Base-by-base conservation (phyloP, 1,140 invertebrate genomes). In the Carcinoscorpius rotundicauda region DNA sequence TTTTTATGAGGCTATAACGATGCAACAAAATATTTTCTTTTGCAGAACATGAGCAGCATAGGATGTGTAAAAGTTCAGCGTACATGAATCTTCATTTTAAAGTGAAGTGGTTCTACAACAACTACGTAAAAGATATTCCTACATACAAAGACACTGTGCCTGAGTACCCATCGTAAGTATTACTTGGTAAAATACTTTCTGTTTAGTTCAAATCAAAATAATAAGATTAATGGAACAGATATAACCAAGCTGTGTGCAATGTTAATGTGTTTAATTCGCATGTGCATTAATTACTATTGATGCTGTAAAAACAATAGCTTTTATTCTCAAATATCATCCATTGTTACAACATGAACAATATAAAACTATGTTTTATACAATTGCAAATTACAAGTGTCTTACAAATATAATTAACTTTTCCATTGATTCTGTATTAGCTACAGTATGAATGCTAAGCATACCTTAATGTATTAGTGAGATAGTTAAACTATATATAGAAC, bases 31-130 rank as follows among this genome's bases (percentile, higher is more conserved):
- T 29, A 29, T 67, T 62, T 49, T 62, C 60, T 64, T n/a, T 61
- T 72, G 52, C 71, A 81, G 97, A 99, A 76, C 97, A 99, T 76
- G 95, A 98, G 77, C 89, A 93, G 72, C 89, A 93, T 74, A 82
- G 94, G 63, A 81, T 92, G 3, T 98, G 96, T 82, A 97, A 96
- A 80, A 97, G 93, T 73, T 96, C 95, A 55, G 93, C 92, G 60
- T 99, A 98, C 76, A 99, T 99, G 93, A 99, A 99, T 78, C 82
- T 99, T 6, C 97, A 99, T 78, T 99, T 99, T 81, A 93, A 93
- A 82, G 92, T 98, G 59, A 99, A 99, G 82, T 97, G 95, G 91
- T 81, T 99, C 62, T 94, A 99, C 77, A 94, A 91, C 70, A 97
- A 97, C 75, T 99, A 98, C 79, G 93, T 99, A n/a, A 91, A 90